phyloP scores from a whole-genome alignment of 2,797 vertebrate genomes.

The Mormyrops attenuatus region DNA sequence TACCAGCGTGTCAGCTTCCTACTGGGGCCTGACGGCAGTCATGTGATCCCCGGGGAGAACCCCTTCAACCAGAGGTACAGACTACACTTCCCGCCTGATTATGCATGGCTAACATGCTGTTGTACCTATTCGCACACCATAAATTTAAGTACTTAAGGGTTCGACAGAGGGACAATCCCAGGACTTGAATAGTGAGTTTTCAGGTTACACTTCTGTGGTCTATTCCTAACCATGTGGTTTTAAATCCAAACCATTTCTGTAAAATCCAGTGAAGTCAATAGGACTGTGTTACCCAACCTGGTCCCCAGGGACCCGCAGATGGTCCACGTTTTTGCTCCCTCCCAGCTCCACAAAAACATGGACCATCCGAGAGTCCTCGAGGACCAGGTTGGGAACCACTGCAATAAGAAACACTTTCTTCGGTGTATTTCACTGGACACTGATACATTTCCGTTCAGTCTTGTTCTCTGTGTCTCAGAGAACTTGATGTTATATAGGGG shows the following conservation, averaged over 20 bases:
- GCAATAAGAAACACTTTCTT: background rate
- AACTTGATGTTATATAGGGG: background rate
- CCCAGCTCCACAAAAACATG: background rate
- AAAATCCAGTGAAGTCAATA: background rate
- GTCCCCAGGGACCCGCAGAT: background rate
- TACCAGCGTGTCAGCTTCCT: constrained; percentile 92
- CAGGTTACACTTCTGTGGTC: background rate
- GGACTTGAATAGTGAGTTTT: background rate
- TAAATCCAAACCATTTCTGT: background rate
- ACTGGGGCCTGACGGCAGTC: constrained; percentile 82
- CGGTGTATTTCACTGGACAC: background rate
- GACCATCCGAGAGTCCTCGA: background rate
- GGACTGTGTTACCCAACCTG: background rate
- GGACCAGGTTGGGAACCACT: background rate
- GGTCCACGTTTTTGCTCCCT: background rate
- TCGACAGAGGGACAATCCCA: background rate
- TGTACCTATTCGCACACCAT: background rate
- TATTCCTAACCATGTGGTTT: background rate
- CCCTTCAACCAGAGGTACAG: constrained; percentile 91
- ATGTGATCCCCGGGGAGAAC: constrained; percentile 80
- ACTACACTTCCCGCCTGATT: background rate
- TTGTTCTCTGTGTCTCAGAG: background rate
- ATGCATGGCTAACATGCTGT: background rate
- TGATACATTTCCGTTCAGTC: background rate
- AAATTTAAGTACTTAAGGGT: background rate